Percentiles rank a stretch among this genome's conserved stretches.
Evolutionary conservation across 2,888 invertebrate species (phyloP).

Genomic region (Xestobium rufovillosum): DNA sequence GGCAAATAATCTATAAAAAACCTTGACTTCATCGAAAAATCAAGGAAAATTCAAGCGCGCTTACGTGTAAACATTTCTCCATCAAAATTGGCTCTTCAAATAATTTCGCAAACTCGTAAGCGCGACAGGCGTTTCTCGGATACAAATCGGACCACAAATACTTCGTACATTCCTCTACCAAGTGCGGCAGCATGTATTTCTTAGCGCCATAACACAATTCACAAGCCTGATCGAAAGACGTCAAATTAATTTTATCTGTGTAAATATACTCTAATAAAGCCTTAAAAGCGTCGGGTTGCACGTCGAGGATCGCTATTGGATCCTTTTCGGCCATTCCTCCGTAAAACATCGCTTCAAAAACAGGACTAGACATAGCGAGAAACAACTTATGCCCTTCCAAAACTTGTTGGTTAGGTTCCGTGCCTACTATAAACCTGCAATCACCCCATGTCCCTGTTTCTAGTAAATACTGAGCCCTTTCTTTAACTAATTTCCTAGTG

Average conservation of each 20-base stretch:
- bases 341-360: slow-evolving; percentile 83
- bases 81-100: slow-evolving; percentile 76
- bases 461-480: slow-evolving; percentile 66
- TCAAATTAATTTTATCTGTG: slow-evolving; percentile 70
- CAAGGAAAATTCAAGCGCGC: slow-evolving; percentile 9
- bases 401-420: slow-evolving; percentile 65
- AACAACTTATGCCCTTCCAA: slow-evolving; percentile 72
- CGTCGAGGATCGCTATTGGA: slow-evolving; percentile 73
- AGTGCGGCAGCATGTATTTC: slow-evolving; percentile 78
- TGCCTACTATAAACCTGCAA: slow-evolving; percentile 74
- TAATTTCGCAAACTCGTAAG: slow-evolving; percentile 78
- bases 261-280: slow-evolving; percentile 76
- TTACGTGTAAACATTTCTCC: slow-evolving; percentile 71
- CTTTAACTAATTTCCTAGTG: slow-evolving; percentile 60
- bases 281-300: slow-evolving; percentile 79
- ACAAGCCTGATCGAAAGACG: slow-evolving; percentile 79
- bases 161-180: slow-evolving; percentile 75
- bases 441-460: slow-evolving; percentile 78
- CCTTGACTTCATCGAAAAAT: background rate
- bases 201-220: slow-evolving; percentile 83
- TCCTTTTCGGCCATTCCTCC: slow-evolving; percentile 74
- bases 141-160: slow-evolving; percentile 76
- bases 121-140: slow-evolving; percentile 74
- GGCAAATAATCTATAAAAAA: slow-evolving; percentile 60
- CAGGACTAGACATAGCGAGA: slow-evolving; percentile 80